Conservation (phyloP, 2,888 invertebrate species). For the Ophion ventricosus region DNA sequence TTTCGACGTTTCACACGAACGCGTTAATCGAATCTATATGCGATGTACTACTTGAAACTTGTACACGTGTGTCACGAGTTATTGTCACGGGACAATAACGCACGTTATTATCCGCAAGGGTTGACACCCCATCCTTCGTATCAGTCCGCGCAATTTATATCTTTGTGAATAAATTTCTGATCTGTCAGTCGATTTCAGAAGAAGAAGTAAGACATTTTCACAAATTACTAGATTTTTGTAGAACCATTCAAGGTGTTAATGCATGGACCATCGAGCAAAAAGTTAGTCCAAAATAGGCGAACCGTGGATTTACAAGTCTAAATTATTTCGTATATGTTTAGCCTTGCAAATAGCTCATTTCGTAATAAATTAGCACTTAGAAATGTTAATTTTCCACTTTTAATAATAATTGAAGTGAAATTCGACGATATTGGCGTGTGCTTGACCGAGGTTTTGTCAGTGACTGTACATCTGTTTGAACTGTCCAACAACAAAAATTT, state of each 20-base stretch:
- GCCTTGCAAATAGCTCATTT: too few species aligned
- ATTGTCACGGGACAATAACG: constrained; percentile 50
- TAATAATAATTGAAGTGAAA: too few species aligned
- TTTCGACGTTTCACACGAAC: constrained; percentile 77
- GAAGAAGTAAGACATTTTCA: not conserved
- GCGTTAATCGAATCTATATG: constrained; percentile 74
- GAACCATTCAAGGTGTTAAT: not conserved
- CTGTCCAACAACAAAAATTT: too few species aligned
- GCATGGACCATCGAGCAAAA: too few species aligned
- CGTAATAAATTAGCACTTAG: too few species aligned
- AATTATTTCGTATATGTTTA: too few species aligned
- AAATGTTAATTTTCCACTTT: too few species aligned
- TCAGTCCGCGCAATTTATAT: constrained; percentile 40
- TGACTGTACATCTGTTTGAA: too few species aligned
- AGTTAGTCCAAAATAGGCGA: too few species aligned
- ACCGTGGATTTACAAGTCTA: too few species aligned
- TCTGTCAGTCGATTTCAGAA: constrained; percentile 2
- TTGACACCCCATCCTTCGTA: constrained; percentile 47
- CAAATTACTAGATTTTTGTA: not conserved
- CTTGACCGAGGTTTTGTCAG: too few species aligned
- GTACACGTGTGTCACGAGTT: constrained; percentile 47
- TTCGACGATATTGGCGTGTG: too few species aligned
- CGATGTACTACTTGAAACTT: constrained; percentile 61
- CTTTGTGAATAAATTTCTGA: not conserved
- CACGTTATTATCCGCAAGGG: constrained; percentile 40